Conservation (phyloP, 2,888 invertebrate species). For the Drosophila quinaria region DNA sequence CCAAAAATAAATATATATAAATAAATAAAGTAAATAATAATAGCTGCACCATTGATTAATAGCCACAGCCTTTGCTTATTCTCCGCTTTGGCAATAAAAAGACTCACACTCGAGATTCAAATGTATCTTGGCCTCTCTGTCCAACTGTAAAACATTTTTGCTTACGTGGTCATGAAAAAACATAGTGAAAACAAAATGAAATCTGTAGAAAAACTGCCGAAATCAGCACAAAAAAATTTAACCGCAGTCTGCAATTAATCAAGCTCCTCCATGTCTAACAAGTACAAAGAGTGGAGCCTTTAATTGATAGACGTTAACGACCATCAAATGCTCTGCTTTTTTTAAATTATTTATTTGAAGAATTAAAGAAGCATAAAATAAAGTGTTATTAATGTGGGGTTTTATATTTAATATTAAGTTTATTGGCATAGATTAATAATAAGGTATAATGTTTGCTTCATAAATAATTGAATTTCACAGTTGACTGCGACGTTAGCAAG, state of each 20-base stretch:
- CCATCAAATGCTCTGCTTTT: conserved; percentile 45
- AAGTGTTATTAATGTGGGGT: too few species aligned
- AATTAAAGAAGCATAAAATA: neutral
- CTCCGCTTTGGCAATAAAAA: conserved; percentile 39
- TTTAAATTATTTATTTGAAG: neutral
- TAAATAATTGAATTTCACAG: too few species aligned
- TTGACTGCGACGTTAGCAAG: too few species aligned
- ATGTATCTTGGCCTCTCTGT: conserved; percentile 39
- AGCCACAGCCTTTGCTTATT: conserved; percentile 55
- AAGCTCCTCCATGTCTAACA: conserved; percentile 56
- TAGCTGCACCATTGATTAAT: conserved; percentile 62
- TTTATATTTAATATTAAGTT: too few species aligned
- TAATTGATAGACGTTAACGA: conserved; percentile 43
- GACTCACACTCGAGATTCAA: conserved; percentile 19
- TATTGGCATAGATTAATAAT: too few species aligned
- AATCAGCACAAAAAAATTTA: conserved; percentile 66
- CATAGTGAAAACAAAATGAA: conserved; percentile 33
- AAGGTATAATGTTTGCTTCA: too few species aligned
- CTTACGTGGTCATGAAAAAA: conserved; percentile 60
- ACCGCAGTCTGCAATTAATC: conserved; percentile 74
- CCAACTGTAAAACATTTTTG: conserved; percentile 63
- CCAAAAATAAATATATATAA: conserved; percentile 23
- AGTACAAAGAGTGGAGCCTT: conserved; percentile 9
- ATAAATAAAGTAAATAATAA: conserved; percentile 64
- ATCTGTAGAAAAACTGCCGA: conserved; percentile 55